A percentile compares a stretch with the other conserved stretches of the same genome.
Evolutionary conservation across 2,113 vertebrate species (phyloP).

Genomic region (Tachycineta bicolor): DNA sequence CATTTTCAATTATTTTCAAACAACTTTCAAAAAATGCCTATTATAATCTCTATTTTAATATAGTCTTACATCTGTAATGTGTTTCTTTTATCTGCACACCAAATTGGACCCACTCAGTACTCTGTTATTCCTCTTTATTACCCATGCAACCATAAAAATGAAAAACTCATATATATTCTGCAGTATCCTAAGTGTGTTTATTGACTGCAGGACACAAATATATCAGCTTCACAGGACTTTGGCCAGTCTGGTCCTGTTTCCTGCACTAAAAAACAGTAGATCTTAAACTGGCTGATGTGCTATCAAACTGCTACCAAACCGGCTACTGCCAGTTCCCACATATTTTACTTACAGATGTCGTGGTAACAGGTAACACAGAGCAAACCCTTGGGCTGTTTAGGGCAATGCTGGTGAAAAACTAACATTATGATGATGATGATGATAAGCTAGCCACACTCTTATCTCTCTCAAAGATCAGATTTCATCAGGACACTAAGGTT

Average conservation of each 20-base stretch:
- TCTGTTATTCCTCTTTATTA: background rate
- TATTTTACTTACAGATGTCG: background rate
- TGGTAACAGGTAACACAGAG: background rate
- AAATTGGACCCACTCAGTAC: background rate
- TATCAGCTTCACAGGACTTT: background rate
- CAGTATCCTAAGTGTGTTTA: background rate
- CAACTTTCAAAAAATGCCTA: background rate
- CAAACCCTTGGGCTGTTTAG: background rate
- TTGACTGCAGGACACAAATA: background rate
- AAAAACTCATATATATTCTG: background rate
- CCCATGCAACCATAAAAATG: background rate
- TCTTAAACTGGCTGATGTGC: background rate
- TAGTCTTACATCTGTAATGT: background rate
- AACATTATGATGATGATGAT: background rate
- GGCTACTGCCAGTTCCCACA: background rate
- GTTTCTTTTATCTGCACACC: background rate
- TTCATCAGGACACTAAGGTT: background rate
- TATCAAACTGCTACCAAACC: background rate
- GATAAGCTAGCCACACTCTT: background rate
- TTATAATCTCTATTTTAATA: background rate
- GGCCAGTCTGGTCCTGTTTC: background rate
- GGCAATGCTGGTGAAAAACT: background rate
- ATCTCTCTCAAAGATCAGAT: background rate
- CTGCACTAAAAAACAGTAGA: background rate
- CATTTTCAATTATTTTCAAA: background rate